phyloP scores from a whole-genome alignment of 1,140 invertebrate genomes.

The Tyrophagus putrescentiae region DNA sequence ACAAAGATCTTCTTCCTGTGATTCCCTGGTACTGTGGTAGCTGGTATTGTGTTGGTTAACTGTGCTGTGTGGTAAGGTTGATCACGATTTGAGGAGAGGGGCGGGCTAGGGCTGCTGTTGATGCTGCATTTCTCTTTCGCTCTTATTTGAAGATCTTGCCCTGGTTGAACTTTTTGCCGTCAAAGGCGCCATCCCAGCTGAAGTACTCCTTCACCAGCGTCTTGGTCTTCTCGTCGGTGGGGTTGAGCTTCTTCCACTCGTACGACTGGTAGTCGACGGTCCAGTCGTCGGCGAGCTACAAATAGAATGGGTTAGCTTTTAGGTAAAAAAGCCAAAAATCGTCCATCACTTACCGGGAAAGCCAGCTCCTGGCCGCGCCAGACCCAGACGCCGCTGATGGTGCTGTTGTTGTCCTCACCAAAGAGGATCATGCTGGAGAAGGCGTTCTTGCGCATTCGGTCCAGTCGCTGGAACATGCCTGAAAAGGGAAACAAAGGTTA shows the following conservation, averaged over 20 bases:
- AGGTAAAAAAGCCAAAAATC: not conserved
- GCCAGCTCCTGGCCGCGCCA: slow-evolving; percentile 89
- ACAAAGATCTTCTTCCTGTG: not conserved
- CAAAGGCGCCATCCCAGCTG: slow-evolving; percentile 69
- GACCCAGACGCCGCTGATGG: slow-evolving; percentile 90
- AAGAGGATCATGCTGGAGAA: slow-evolving; percentile 88
- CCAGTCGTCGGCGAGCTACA: slow-evolving; percentile 69
- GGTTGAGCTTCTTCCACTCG: slow-evolving; percentile 85
- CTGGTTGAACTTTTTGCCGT: slow-evolving; percentile 85
- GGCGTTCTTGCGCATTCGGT: slow-evolving; percentile 90
- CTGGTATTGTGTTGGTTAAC: too few species aligned
- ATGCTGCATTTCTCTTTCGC: not conserved
- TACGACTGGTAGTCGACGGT: slow-evolving; percentile 95
- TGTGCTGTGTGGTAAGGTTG: too few species aligned
- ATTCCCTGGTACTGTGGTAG: too few species aligned
- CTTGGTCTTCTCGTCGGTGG: slow-evolving; percentile 64
- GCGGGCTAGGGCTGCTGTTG: not conserved
- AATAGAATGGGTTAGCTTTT: not conserved
- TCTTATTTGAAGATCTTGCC: slow-evolving; percentile 98
- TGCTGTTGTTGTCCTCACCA: slow-evolving; percentile 76
- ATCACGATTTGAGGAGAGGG: slow-evolving; percentile 28
- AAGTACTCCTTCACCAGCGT: slow-evolving; percentile 81
- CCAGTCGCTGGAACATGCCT: slow-evolving; percentile 93
- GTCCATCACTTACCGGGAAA: slow-evolving; percentile 49
- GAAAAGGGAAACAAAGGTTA: slow-evolving; percentile 27